Base-by-base conservation (phyloP, 2,888 invertebrate species). In the Dolichopus griseipennis region DNA sequence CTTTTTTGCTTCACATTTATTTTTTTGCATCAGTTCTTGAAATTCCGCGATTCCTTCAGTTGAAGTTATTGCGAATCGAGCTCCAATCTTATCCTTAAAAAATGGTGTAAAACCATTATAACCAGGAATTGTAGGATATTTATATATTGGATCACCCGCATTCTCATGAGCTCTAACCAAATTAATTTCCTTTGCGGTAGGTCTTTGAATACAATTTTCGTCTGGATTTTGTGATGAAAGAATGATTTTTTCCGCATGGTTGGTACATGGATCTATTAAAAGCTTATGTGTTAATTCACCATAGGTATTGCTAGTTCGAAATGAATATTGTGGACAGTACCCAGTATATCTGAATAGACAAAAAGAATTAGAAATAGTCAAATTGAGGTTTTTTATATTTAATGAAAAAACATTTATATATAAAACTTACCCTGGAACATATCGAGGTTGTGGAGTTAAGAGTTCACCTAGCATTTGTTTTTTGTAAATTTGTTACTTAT, bases 31-130 rank as follows among this genome's bases (percentile, higher is more conserved):
- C 18, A 86, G 76, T 70, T 82, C 83, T 76, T 91, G 90, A 75
- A 90, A 90, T 75, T 89, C 87, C 0, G 90, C 87, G 34, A 92
- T 77, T 0, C 88, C 90, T 77, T 90, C 89, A 0, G 88, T 88
- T 0, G 90, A 90, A 64, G 86, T 84, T 9, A 90, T 88, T 2
- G 88, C 85, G 78, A 86, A 91, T 64, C 90, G 84, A 77, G 90
- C 89, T 0, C 91, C 91, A 73, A 86, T 86, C 76, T 86, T 85
- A 5, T 84, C 86, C 75, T 85, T 86, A 73, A 89, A 78, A 72
- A 87, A 84, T 5, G 91, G 91, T 61, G 81, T 74, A 66, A 79
- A 80, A 3, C 91, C 91, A 80, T 89, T 88, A 76, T 90, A 91
- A 61, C 90, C 89, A 21, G 91, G 90, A 71, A 89, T 83, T 80